Base-by-base conservation (phyloP, 1,140 invertebrate genomes). In the Ceratosolen solmsi region DNA sequence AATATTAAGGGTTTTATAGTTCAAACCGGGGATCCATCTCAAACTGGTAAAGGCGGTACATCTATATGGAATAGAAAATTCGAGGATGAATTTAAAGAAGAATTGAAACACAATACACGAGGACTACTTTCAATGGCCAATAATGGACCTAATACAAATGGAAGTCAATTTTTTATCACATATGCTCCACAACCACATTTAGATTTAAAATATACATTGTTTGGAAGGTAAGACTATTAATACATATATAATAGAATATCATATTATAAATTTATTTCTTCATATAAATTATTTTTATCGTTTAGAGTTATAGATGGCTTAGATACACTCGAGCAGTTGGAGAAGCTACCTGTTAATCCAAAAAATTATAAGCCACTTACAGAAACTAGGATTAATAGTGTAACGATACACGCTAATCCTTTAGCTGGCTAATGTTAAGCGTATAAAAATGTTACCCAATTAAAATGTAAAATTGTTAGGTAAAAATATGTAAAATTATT, bases 1-100 rank as follows among this genome's bases (percentile, higher is more conserved):
- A 99, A 99, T 88, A 99, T 99, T 82, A 99, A 99, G 94, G 98
- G 97, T 41, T 99, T 99, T 88, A 99, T 99, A 91, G 96, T 99
- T 7, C 98, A 99, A 93, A 99, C 97, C 68, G 98, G 98, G 5
- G 98, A 99, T 93, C 98, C 98, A 20, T 96, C 95, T 83, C 96
- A 97, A 20, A 98, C 96, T n/a, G 97, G 98, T 0, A 98, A 98
- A 94, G 96, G 96, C 65, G 98, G 98, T 0, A 94, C 93, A 65
- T 97, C 96, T 36, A 98, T 98, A 86, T 99, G 97, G 97, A 95
- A 95, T 20, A 93, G 92, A 84, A 98, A 97, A 89, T 99, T 98
- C 92, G 97, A 98, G 90, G 98, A 99, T 92, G 98, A 99, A 93
- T 96, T 99, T 83, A 96, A 96, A 90, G 97, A 99, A 90, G 97